A percentile compares a stretch with the other conserved stretches of the same genome.
Evolutionary conservation across 2,113 vertebrate genomes (phyloP).

Genomic region (Tylochromis polylepis): DNA sequence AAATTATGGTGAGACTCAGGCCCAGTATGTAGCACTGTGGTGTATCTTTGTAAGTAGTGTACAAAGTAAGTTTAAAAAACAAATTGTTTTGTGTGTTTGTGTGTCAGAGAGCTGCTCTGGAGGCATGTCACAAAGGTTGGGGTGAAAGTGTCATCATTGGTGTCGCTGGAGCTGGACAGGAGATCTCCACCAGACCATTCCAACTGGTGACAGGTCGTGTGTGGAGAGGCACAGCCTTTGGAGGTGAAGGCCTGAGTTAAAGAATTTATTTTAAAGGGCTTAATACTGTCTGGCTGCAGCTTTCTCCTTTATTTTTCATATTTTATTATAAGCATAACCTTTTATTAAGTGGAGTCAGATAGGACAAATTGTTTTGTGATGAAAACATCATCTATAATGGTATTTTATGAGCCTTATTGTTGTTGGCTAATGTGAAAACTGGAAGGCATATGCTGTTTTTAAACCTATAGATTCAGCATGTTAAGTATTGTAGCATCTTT

Average conservation of each 20-base stretch:
- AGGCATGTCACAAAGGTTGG: slow-evolving; percentile 78
- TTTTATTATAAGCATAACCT: background rate
- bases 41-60: background rate
- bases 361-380: background rate
- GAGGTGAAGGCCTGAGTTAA: slow-evolving; percentile 71
- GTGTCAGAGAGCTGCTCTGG: slow-evolving; percentile 79
- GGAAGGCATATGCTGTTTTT: background rate
- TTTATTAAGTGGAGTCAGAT: background rate
- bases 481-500: background rate
- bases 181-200: slow-evolving; percentile 79
- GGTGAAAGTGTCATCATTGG: slow-evolving; percentile 83
- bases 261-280: background rate
- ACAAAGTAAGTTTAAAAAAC: background rate
- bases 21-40: background rate
- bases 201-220: slow-evolving; percentile 81
- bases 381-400: accelerated
- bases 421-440: background rate
- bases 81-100: background rate
- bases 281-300: background rate
- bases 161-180: slow-evolving; percentile 73
- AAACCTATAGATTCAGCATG: background rate
- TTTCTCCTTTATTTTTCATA: background rate
- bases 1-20: slow-evolving; percentile 78
- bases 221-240: slow-evolving; percentile 85
- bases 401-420: background rate